A percentile compares a stretch with the other conserved stretches of the same genome.
Conservation (phyloP, 2,888 invertebrate genomes). For the Meteorus colon region DNA sequence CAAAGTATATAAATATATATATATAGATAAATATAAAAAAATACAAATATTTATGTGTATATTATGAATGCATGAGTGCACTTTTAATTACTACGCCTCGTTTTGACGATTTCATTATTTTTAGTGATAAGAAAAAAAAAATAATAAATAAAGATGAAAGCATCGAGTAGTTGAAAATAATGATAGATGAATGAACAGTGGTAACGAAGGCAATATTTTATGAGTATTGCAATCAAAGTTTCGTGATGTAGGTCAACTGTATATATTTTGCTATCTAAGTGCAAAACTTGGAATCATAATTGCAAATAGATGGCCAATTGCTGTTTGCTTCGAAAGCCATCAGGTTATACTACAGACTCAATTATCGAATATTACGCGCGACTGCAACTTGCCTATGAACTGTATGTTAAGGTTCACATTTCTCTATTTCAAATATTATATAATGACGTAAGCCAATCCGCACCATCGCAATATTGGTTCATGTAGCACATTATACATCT, state of each 20-base stretch:
- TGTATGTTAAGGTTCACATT: not conserved
- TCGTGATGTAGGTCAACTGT: not conserved
- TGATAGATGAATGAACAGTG: not conserved
- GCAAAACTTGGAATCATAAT: slow-evolving; percentile 6
- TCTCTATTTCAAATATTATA: not conserved
- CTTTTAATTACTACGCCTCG: not conserved
- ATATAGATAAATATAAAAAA: not conserved
- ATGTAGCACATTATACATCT: not conserved
- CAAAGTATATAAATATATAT: not conserved
- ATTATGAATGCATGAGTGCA: slow-evolving; percentile 3
- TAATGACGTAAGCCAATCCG: not conserved
- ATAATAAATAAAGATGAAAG: not conserved
- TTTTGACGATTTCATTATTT: not conserved
- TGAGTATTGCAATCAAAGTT: no score
- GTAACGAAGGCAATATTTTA: no score
- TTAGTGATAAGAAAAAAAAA: not conserved
- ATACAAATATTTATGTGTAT: not conserved
- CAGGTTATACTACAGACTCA: slow-evolving; percentile 3
- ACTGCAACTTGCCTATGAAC: not conserved
- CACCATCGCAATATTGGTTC: not conserved
- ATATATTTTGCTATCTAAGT: not conserved
- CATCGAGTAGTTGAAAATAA: not conserved
- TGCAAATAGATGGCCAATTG: not conserved
- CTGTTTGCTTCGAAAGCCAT: not conserved
- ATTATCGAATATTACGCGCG: not conserved